Conservation (phyloP, 2,113 vertebrate genomes). For the Phylloscopus trochilus region DNA sequence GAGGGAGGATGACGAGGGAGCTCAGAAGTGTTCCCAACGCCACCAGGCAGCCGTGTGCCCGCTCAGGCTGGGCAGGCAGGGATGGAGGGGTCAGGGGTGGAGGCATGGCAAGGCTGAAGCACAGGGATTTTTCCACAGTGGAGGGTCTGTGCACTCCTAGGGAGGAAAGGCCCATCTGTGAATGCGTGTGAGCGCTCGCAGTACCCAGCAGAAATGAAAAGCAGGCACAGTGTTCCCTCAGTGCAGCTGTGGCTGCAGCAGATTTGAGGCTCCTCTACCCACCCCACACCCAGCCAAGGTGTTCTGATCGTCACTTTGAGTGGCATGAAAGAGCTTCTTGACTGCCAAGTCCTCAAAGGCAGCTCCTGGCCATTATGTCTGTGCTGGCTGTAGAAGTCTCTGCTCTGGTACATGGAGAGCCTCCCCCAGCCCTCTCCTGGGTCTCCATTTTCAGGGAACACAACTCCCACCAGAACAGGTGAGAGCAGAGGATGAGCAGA, state of each 20-base stretch:
- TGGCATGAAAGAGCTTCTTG: not conserved
- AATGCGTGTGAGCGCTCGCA: fast-evolving
- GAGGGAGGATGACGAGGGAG: not conserved
- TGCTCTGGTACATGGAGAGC: not conserved
- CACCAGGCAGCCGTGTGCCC: not conserved
- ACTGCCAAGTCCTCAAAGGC: not conserved
- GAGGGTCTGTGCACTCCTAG: not conserved
- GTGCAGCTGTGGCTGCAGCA: not conserved
- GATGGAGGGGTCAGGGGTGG: not conserved
- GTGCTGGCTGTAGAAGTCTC: not conserved
- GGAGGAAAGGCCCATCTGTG: not conserved
- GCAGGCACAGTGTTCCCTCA: not conserved
- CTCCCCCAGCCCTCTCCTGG: not conserved
- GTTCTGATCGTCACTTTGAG: not conserved
- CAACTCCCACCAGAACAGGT: not conserved
- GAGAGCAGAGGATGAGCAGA: not conserved
- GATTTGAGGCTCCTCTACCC: not conserved
- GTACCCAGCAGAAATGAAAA: not conserved
- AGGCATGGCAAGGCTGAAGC: not conserved
- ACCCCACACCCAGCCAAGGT: not conserved
- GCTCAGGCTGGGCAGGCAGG: not conserved
- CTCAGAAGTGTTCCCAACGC: not conserved
- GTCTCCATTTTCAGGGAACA: not conserved
- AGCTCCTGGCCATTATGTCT: not conserved
- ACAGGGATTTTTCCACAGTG: not conserved